Conservation (phyloP, 2,888 invertebrate species). For the Vanessa cardui region DNA sequence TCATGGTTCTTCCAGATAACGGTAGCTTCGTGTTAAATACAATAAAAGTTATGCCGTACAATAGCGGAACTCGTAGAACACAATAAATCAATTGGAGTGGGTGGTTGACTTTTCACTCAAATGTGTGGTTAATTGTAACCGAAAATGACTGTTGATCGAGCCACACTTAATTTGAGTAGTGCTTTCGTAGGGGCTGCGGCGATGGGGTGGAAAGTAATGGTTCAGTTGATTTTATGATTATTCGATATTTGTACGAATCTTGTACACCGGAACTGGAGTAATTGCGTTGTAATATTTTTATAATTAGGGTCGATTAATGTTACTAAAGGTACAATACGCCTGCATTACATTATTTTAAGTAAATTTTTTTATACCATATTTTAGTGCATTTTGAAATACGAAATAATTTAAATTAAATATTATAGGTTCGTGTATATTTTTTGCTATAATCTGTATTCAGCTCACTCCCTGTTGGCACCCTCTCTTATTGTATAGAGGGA, state of each 20-base stretch:
- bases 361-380: background rate
- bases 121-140: conserved; percentile 83
- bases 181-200: conserved; percentile 66
- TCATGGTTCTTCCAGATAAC: conserved; percentile 49
- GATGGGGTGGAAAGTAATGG: conserved; percentile 69
- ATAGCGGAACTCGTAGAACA: conserved; percentile 78
- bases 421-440: no score
- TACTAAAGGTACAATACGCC: background rate
- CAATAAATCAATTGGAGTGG: conserved; percentile 84
- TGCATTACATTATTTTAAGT: background rate
- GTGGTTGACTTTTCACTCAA: conserved; percentile 84
- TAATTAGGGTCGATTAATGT: conserved; percentile 44
- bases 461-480: conserved; percentile 24
- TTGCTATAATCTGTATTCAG: background rate
- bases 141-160: conserved; percentile 83
- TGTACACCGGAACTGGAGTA: conserved; percentile 57
- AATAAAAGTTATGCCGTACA: conserved; percentile 71
- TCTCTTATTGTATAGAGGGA: conserved; percentile 39
- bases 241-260: conserved; percentile 68
- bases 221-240: conserved; percentile 71
- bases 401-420: background rate
- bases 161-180: conserved; percentile 83
- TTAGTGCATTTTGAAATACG: no score
- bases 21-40: conserved; percentile 45
- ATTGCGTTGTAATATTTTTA: conserved; percentile 57